Base-by-base conservation (phyloP, 2,888 invertebrate genomes). In the Acheta domesticus region DNA sequence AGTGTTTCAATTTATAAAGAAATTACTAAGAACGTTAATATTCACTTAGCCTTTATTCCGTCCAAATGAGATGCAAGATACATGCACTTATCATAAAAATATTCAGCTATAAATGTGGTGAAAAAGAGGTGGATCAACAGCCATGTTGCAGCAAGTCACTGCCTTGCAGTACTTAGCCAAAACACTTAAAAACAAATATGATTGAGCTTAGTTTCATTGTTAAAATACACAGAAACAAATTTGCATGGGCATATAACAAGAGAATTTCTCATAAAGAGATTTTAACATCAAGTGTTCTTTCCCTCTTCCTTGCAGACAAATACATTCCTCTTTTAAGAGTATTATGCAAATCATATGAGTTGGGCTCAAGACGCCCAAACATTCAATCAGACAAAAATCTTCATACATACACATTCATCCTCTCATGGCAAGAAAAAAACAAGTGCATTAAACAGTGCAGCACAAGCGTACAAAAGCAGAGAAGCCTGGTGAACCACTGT, bases 61-160 rank as follows among this genome's bases (percentile, higher is more conserved):
- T 62, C 62, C 62, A 62, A 62, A 62, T 62, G 62, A 62, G 62
- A 62, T 62, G 62, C 62, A 62, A 62, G 62, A 62, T 62, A 62
- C 62, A 62, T 62, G 62, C 62, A 62, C 14, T 14, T 62, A 62
- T 62, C 62, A 62, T 62, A 62, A 62, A 62, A 62, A 62, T 62
- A 62, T 62, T 62, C n/a, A 62, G 62, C 62, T 62, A 62, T 62
- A 62, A 62, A 62, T 62, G n/a, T 62, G 62, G 62, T 62, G 62
- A 62, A 62, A 62, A 62, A 62, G 62, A 62, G 62, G 16, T 19
- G 62, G 62, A 62, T 62, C 62, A 62, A 62, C 62, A 62, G 62
- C 62, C 62, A 62, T 62, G 62, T 62, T 19, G 62, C n/a, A 1
- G 14, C 62, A 62, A 14, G n/a, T 14, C 62, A 19, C 62, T 62